Conservation (phyloP, 2,888 invertebrate species). For the Meiosimyza platycephala region DNA sequence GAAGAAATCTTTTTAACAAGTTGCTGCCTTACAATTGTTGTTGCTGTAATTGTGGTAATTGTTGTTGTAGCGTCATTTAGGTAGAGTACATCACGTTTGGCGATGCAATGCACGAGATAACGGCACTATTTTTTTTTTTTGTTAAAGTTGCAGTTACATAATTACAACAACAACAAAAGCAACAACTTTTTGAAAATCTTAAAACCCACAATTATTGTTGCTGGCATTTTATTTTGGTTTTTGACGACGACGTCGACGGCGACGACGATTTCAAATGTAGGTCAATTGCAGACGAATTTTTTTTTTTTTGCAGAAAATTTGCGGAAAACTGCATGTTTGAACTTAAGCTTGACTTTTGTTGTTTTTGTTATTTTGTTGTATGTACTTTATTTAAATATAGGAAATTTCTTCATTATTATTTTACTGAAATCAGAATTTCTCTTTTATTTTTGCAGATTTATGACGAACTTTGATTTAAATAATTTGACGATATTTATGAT, state of each 20-base stretch:
- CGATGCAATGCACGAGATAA: slow-evolving; percentile 61
- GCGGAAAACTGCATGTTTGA: background rate
- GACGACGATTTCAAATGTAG: background rate
- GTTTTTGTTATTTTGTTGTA: background rate
- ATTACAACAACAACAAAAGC: slow-evolving; percentile 37
- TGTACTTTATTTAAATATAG: background rate
- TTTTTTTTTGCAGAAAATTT: no score
- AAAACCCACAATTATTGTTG: slow-evolving; percentile 27
- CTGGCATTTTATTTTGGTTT: slow-evolving; percentile 9
- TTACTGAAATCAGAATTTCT: background rate
- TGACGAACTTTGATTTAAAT: background rate
- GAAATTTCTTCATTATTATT: background rate
- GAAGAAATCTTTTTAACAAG: slow-evolving; percentile 16
- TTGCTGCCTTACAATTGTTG: background rate
- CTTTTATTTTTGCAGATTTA: slow-evolving; percentile 5
- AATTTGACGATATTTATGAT: background rate
- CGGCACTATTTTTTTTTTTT: slow-evolving; percentile 52
- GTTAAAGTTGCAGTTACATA: slow-evolving; percentile 49
- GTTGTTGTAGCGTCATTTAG: slow-evolving; percentile 47
- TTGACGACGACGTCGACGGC: background rate
- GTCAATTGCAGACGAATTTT: slow-evolving; percentile 15
- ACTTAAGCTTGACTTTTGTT: background rate
- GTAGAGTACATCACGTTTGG: slow-evolving; percentile 60
- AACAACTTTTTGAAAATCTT: background rate
- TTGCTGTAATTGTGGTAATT: slow-evolving; percentile 4